phyloP scores from a whole-genome alignment of 1,140 invertebrate species.

The Spodoptera frugiperda region DNA sequence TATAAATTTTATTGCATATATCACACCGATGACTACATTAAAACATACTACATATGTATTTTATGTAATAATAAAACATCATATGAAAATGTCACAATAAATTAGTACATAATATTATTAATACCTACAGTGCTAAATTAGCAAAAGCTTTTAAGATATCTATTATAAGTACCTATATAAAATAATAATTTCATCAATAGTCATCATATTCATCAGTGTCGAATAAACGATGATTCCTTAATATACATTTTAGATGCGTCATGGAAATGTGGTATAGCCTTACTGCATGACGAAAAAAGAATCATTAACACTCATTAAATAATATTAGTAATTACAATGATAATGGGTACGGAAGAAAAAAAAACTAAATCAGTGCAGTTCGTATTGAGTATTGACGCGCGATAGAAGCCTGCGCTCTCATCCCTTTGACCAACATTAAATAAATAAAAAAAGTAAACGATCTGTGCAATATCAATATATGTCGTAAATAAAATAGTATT shows the following conservation, averaged over 20 bases:
- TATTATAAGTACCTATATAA: conserved; percentile 2
- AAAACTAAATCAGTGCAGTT: conserved; percentile 2
- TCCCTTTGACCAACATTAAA: no score
- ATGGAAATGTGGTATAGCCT: background rate
- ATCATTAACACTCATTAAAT: background rate
- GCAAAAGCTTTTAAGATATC: conserved; percentile 9
- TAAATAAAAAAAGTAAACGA: conserved; percentile 1
- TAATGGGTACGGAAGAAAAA: background rate
- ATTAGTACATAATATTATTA: background rate
- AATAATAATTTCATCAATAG: background rate
- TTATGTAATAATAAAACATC: no score
- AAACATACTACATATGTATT: no score
- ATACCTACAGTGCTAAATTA: background rate
- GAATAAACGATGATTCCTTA: background rate
- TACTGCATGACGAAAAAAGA: background rate
- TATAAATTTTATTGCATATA: no score
- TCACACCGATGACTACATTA: no score
- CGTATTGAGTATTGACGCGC: background rate
- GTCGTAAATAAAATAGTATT: background rate
- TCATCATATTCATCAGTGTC: background rate
- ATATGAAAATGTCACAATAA: no score
- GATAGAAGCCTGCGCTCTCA: background rate
- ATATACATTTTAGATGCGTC: background rate
- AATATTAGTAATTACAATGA: background rate
- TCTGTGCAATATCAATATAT: background rate